phyloP scores from a whole-genome alignment of 2,113 vertebrate species.

The Motacilla tschutschensis region DNA sequence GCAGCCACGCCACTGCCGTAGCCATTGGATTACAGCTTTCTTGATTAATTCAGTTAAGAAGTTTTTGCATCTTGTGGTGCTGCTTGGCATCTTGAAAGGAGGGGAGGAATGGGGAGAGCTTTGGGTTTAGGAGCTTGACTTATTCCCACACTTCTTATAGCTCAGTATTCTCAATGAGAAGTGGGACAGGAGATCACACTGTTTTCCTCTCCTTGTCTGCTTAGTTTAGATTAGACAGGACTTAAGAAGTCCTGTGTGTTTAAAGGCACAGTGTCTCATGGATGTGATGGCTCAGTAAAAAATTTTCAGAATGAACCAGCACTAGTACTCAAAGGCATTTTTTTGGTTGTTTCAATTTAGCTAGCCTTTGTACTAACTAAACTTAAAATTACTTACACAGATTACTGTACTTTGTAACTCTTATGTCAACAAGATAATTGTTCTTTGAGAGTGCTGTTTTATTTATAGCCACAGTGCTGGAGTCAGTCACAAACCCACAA shows the following conservation, averaged over 20 bases:
- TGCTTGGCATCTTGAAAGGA: not conserved
- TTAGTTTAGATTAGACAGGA: not conserved
- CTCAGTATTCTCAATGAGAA: not conserved
- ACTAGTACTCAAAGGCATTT: not conserved
- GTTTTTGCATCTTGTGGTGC: not conserved
- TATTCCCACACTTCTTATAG: not conserved
- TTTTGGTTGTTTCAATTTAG: not conserved
- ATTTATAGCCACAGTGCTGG: not conserved
- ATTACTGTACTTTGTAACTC: constrained; percentile 13
- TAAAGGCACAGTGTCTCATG: not conserved
- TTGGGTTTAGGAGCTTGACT: not conserved
- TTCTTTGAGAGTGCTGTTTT: not conserved
- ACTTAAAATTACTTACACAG: not conserved
- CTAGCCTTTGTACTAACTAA: not conserved
- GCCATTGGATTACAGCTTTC: not conserved
- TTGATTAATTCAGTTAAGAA: constrained; percentile 2
- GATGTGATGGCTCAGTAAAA: not conserved
- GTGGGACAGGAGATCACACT: not conserved
- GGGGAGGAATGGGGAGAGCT: not conserved
- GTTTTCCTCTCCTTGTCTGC: not conserved
- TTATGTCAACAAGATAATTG: not conserved
- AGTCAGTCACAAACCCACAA: not conserved
- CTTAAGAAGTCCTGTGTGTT: not conserved
- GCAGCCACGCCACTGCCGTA: not conserved
- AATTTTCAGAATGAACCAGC: not conserved